A percentile compares a stretch with the other conserved stretches of the same genome.
phyloP scores from a whole-genome alignment of 2,888 invertebrate genomes.

The Pachliopta kotzebuea region DNA sequence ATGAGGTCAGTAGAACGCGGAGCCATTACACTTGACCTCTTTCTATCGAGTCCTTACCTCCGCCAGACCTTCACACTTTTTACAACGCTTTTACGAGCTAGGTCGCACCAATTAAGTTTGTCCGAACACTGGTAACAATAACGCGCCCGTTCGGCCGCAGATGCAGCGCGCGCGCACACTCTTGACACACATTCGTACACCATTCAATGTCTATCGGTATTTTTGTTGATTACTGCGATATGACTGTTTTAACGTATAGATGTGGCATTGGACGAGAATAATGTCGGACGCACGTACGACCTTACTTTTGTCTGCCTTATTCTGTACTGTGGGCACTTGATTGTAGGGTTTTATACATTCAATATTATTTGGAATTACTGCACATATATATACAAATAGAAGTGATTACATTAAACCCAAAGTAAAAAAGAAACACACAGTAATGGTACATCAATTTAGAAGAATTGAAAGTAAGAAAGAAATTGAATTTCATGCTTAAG shows the following conservation, averaged over 20 bases:
- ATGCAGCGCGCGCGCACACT: constrained; percentile 48
- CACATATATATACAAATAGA: neutral
- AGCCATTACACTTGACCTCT: constrained; percentile 80
- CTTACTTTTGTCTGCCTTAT: constrained; percentile 28
- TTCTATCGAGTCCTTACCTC: constrained; percentile 78
- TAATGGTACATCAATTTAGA: no score
- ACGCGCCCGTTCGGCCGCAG: constrained; percentile 50
- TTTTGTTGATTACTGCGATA: constrained; percentile 43
- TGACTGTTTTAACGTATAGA: constrained; percentile 30
- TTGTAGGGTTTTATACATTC: neutral
- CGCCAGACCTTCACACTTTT: constrained; percentile 79
- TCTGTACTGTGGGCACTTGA: constrained; percentile 8
- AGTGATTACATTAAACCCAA: no score
- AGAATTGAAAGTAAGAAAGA: no score
- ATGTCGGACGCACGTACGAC: constrained; percentile 29
- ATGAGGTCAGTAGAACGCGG: constrained; percentile 79
- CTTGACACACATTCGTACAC: constrained; percentile 69
- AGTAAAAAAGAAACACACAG: no score
- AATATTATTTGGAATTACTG: neutral
- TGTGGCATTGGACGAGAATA: constrained; percentile 28
- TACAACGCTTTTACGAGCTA: constrained; percentile 78
- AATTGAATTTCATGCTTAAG: no score
- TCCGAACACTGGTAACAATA: constrained; percentile 61
- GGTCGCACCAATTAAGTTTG: constrained; percentile 76
- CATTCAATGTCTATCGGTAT: constrained; percentile 64